These are phyloP conservation scores for Notolepis coatsorum DNA, from an alignment of 2,797 vertebrate genomes.

Conservation along the genomic window DNA sequence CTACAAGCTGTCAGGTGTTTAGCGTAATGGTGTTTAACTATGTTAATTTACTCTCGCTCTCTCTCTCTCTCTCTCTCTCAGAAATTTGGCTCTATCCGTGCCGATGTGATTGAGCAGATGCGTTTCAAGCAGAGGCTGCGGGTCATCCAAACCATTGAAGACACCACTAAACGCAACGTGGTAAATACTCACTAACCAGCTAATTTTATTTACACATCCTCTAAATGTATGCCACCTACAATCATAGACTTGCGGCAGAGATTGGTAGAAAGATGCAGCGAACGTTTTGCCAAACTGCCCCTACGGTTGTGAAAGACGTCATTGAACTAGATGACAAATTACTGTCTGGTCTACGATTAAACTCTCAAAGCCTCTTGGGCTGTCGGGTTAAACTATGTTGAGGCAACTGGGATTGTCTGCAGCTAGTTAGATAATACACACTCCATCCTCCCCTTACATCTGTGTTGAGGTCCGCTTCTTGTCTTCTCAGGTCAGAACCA, in stretches of 20 bases:
- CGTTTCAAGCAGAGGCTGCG: slow-evolving; percentile 97
- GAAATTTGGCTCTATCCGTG: slow-evolving; percentile 96
- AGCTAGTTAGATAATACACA: background rate
- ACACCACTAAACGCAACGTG: slow-evolving; percentile 97
- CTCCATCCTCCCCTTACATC: background rate
- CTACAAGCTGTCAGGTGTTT: too few species aligned
- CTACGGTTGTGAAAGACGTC: too few species aligned
- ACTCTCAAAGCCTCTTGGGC: background rate
- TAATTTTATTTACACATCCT: background rate
- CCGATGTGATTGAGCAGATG: slow-evolving; percentile 98
- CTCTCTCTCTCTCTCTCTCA: slow-evolving; percentile 55
- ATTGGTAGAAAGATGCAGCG: background rate
- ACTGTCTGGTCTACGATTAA: background rate
- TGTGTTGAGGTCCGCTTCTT: too few species aligned
- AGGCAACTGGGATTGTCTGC: background rate
- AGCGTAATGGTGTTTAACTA: too few species aligned
- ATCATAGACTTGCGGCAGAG: background rate
- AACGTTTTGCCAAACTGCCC: too few species aligned
- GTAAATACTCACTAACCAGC: slow-evolving; percentile 66
- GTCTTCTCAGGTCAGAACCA: slow-evolving; percentile 89
- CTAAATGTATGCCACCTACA: background rate
- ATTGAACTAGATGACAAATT: background rate
- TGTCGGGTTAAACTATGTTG: background rate
- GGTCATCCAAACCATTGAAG: slow-evolving; percentile 98
- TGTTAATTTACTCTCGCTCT: background rate